phyloP scores from a whole-genome alignment of 2,797 vertebrate species.

The Gobionotothen gibberifrons region DNA sequence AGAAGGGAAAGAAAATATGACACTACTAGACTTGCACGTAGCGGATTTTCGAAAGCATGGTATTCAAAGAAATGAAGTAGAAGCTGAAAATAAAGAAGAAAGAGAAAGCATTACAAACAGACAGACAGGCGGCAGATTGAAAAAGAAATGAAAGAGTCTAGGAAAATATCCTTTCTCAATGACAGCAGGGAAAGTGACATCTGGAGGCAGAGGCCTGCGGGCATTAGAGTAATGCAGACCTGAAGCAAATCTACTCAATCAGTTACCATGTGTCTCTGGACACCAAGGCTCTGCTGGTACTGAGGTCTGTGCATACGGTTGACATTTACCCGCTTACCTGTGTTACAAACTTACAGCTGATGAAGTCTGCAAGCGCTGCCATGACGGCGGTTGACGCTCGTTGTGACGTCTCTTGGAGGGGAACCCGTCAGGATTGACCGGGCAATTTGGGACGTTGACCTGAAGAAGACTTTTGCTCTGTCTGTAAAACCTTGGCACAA shows the following conservation, averaged over 20 bases:
- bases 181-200: slow-evolving; percentile 73
- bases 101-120: slow-evolving; percentile 5
- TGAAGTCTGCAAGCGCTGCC: slow-evolving; percentile 30
- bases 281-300: slow-evolving; percentile 66
- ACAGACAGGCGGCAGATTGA: slow-evolving; percentile 5
- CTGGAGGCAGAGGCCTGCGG: slow-evolving; percentile 60
- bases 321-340: slow-evolving; percentile 26
- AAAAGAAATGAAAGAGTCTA: slow-evolving; percentile 18
- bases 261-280: slow-evolving; percentile 61
- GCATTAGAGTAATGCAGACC: slow-evolving; percentile 63
- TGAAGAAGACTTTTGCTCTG: slow-evolving; percentile 17
- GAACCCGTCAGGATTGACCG: slow-evolving; percentile 50
- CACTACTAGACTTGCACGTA: neutral
- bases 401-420: slow-evolving; percentile 65
- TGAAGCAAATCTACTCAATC: slow-evolving; percentile 67
- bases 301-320: slow-evolving; percentile 40
- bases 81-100: neutral
- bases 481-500: slow-evolving; percentile 12
- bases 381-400: slow-evolving; percentile 43
- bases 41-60: neutral
- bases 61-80: neutral
- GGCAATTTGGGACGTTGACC: slow-evolving; percentile 60
- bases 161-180: slow-evolving; percentile 29
- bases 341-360: neutral
- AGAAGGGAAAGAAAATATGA: neutral